Evolutionary conservation across 2,888 invertebrate species (phyloP), one percentile per base, ranked within the genome.

Genomic region (Leptopterna dolabrata): DNA sequence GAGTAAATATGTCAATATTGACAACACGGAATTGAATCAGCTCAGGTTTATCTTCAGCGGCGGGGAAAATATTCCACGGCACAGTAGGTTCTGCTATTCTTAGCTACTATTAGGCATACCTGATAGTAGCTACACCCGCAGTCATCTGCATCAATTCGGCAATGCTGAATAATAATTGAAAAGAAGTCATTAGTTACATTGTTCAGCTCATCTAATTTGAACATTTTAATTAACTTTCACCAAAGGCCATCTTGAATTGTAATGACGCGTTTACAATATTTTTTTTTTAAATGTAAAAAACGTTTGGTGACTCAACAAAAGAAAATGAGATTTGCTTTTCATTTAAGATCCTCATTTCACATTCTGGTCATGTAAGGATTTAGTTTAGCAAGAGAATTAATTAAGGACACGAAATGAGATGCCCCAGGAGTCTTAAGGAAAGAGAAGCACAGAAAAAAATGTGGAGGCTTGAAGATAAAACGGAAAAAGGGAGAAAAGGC

Each of bases 351-450:
- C 83, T 83, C 83, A 83, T 83, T 83, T 47, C 19, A 70, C 71
- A 83, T 83, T 83, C 83, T 41, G 83, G 36, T 27, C 83, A 71
- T 83, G 83, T 83, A 36, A 63, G 83, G 83, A 83, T 83, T 83
- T 83, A 83, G 70, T 16, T 63, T 16, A 41, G 83, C 70, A 13
- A 36, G 83, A 30, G 83, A 83, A 83, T 83, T 83, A 83, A 83
- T 83, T 83, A 83, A 81, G 71, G 83, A 63, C 45, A 45, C 47
- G 41, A 83, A 83, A 83, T 41, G 83, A 29, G 81, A 78, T 45
- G 27, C 27, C n/a, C 78, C 78, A 45, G 45, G 47, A 73, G 73
- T 73, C 73, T 41, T 16, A 19, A n/a, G 27, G 30, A n/a, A 71
- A 36, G 29, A 71, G n/a, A n/a, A 27, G 36, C 1, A 36, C 14